Percentiles rank a stretch among this genome's conserved stretches.
Evolutionary conservation across 2,888 invertebrate species (phyloP).

Genomic region (Polydrusus pterygomalis): DNA sequence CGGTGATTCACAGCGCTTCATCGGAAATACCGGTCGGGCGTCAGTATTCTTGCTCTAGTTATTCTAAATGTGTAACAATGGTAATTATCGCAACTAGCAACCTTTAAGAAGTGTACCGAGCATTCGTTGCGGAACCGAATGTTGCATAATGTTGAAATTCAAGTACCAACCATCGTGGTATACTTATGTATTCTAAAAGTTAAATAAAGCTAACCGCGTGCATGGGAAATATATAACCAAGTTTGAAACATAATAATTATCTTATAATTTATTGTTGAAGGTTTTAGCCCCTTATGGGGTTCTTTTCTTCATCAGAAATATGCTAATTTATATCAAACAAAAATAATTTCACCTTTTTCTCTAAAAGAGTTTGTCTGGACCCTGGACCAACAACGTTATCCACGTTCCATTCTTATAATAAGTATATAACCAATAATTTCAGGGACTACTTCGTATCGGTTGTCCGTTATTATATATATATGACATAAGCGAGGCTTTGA

Average conservation of each 20-base stretch:
- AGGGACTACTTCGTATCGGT: slow-evolving; percentile 56
- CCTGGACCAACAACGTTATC: too few relatives aligned
- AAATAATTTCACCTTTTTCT: too few relatives aligned
- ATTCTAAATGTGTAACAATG: slow-evolving; percentile 50
- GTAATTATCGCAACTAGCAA: slow-evolving; percentile 44
- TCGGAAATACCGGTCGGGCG: slow-evolving; percentile 47
- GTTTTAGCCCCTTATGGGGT: too few relatives aligned
- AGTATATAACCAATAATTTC: slow-evolving; percentile 33
- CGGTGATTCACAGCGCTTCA: slow-evolving; percentile 44
- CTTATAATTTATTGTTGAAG: too few relatives aligned
- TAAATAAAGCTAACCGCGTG: slow-evolving; percentile 12
- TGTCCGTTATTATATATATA: slow-evolving; percentile 61
- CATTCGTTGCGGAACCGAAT: slow-evolving; percentile 66
- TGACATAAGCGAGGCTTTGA: slow-evolving; percentile 63
- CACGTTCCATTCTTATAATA: background rate
- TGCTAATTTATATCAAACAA: too few relatives aligned
- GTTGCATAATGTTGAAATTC: slow-evolving; percentile 62
- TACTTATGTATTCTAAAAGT: slow-evolving; percentile 17
- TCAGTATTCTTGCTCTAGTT: slow-evolving; percentile 41
- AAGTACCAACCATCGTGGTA: slow-evolving; percentile 48
- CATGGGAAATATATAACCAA: background rate
- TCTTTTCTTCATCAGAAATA: too few relatives aligned
- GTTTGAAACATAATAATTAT: background rate
- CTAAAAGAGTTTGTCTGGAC: too few relatives aligned
- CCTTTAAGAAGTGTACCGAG: slow-evolving; percentile 46